Percentiles rank a stretch among this genome's conserved stretches.
phyloP scores from a whole-genome alignment of 2,113 vertebrate species.

The Riparia riparia region DNA sequence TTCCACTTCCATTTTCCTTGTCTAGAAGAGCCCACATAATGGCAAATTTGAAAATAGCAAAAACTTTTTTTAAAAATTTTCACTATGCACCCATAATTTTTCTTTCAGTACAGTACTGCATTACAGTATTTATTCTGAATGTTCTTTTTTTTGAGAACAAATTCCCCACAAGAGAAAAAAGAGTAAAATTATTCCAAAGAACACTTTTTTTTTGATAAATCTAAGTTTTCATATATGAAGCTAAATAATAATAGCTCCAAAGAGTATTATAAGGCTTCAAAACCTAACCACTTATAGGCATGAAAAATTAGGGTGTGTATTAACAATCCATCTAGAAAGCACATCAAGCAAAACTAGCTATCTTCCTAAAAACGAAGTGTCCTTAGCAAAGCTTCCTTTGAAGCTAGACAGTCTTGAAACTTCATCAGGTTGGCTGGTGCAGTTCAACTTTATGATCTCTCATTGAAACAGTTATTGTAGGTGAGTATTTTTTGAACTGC shows the following conservation, averaged over 20 bases:
- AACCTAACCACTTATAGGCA: not conserved
- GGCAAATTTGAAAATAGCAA: not conserved
- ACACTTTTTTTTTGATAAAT: not conserved
- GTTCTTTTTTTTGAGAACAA: not conserved
- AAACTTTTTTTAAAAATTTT: not conserved
- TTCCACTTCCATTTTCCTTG: not conserved
- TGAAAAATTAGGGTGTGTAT: not conserved
- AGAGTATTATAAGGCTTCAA: not conserved
- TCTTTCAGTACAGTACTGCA: not conserved
- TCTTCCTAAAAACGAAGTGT: not conserved
- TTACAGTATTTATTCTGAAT: not conserved
- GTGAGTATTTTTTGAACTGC: not conserved
- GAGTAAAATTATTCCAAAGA: not conserved
- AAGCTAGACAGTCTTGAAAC: not conserved
- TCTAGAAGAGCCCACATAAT: not conserved
- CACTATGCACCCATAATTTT: not conserved
- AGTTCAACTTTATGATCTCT: not conserved
- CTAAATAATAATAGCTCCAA: not conserved
- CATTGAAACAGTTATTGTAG: not conserved
- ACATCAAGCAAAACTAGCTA: not conserved
- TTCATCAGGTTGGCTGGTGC: not conserved
- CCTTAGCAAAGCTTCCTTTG: not conserved
- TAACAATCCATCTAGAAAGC: not conserved
- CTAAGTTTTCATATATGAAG: not conserved
- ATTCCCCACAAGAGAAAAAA: not conserved